Evolutionary conservation across 2,113 vertebrate species (phyloP), one percentile per base, ranked within the genome.

Genomic region (Nettapus auritus): DNA sequence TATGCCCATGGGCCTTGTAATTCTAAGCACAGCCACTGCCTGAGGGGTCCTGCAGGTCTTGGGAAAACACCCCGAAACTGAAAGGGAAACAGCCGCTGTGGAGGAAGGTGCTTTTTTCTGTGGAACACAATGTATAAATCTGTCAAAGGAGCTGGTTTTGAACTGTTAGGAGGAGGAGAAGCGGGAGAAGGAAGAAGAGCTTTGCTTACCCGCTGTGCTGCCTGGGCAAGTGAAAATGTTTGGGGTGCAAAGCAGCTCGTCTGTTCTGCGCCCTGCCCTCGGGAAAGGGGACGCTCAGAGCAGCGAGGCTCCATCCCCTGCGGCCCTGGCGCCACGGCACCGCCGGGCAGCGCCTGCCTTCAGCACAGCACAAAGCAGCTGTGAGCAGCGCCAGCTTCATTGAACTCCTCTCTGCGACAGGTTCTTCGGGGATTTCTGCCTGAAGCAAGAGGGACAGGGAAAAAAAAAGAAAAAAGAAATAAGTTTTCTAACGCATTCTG

Each of bases 281-380:
- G 38, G 50, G 42, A 50, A 21, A 25, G n/a, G 31, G 52, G 56
- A 40, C 0, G 0, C 26, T 60, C 34, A 33, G 44, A 91, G 75
- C 62, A 91, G 78, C 34, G 18, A 36, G 36, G 46, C 19, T 8
- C 71, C 2, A 1, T 55, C 14, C 8, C 44, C 55, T 79, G 63
- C 7, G 0, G 3, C 73, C 66, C 23, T 31, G 23, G 25, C 26
- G 23, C 62, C 17, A 5, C 1, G 3, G 4, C 11, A 29, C 38
- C 3, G 2, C 20, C 16, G 29, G 38, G 23, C 7, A 83, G 34
- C 38, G 14, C 7, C 2, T 44, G 33, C 34, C n/a, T 93, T 71
- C 60, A n/a, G 56, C 73, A 11, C 33, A 63, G 40, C 68, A 59
- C 8, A 11, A 4, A 77, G 21, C 40, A 92, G 59, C 89, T 57